Evolutionary conservation across 30 jellyfish, hydroid and myxozoan species (phyloP).

Genomic region (Chironex yamaguchii): DNA sequence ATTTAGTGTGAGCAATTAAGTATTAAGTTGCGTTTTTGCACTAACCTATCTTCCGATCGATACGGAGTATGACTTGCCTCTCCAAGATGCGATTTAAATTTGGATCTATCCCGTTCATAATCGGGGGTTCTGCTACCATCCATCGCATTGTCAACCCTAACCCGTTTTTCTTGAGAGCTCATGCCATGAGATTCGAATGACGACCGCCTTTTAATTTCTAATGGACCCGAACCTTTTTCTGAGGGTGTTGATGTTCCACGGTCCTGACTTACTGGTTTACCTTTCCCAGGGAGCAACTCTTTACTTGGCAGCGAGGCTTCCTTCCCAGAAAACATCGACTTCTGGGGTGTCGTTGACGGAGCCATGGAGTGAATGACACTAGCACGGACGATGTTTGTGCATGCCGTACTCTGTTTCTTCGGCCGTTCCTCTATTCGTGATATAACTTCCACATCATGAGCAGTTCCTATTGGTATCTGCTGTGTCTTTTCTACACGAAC

Average conservation of each 20-base stretch:
- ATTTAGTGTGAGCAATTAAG: no score
- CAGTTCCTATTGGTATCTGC: conserved; percentile 88
- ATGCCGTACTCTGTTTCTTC: conserved; percentile 40
- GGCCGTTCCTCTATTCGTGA: conserved; percentile 78
- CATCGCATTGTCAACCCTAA: background rate
- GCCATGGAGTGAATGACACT: conserved; percentile 93
- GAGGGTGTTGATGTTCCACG: background rate
- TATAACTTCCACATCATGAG: conserved; percentile 77
- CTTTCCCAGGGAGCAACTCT: background rate
- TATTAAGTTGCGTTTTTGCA: no score
- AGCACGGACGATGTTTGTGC: conserved; percentile 76
- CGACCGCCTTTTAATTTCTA: background rate
- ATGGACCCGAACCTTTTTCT: background rate
- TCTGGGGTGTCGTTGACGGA: conserved; percentile 45
- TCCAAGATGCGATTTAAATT: background rate
- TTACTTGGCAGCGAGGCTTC: background rate
- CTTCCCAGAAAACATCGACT: background rate
- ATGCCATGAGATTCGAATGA: background rate
- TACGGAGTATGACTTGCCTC: background rate
- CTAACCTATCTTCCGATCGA: background rate
- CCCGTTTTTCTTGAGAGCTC: background rate
- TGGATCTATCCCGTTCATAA: background rate
- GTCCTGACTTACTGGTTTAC: background rate
- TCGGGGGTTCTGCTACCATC: background rate
- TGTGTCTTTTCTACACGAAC: conserved; percentile 88